Percentiles rank a stretch among this genome's conserved stretches.
Evolutionary conservation across 2,888 invertebrate genomes (phyloP).

Genomic region (Lingula anatina): DNA sequence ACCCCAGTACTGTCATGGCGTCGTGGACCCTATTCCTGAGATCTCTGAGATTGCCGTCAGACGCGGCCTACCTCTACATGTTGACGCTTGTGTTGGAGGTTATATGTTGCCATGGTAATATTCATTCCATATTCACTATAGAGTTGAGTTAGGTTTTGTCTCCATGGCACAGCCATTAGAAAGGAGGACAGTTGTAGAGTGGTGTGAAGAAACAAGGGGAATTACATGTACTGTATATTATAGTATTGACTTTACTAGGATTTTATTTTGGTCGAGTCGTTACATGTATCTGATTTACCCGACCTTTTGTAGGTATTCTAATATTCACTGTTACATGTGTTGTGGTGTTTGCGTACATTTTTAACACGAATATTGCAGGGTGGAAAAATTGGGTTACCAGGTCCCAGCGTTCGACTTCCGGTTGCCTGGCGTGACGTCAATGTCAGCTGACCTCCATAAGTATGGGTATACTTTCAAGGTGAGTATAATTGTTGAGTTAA

Average conservation of each 20-base stretch:
- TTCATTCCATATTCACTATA: background rate
- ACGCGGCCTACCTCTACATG: slow-evolving; percentile 37
- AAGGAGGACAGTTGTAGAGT: no score
- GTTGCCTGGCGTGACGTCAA: slow-evolving; percentile 41
- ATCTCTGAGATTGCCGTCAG: slow-evolving; percentile 31
- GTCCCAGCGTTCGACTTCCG: slow-evolving; percentile 44
- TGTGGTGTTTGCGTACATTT: no score
- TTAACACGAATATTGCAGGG: slow-evolving; percentile 31
- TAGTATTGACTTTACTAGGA: no score
- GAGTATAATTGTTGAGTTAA: no score
- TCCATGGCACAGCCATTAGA: no score
- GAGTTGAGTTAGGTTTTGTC: no score
- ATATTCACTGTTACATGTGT: no score
- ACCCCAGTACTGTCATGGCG: slow-evolving; percentile 46
- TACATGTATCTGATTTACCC: no score
- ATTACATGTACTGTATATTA: no score
- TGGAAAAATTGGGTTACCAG: slow-evolving; percentile 42
- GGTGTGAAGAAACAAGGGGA: no score
- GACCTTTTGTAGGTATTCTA: no score
- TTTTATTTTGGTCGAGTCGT: no score
- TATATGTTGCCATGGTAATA: slow-evolving; percentile 48
- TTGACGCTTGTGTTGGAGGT: slow-evolving; percentile 47
- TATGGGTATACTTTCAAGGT: slow-evolving; percentile 48
- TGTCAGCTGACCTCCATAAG: slow-evolving; percentile 47
- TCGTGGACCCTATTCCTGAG: slow-evolving; percentile 41